Conservation (phyloP, 2,888 invertebrate genomes). For the Panorpa germanica region DNA sequence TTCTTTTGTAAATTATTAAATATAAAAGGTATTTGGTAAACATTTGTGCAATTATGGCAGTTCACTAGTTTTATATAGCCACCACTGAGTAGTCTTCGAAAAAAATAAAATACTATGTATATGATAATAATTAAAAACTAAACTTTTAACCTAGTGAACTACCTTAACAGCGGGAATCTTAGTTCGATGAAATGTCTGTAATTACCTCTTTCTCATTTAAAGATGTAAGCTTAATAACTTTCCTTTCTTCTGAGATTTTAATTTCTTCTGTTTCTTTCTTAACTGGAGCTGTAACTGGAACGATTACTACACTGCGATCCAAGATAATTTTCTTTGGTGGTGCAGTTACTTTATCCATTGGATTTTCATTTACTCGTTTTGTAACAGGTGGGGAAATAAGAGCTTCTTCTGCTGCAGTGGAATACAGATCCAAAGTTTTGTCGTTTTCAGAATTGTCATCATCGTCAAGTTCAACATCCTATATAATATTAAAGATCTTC, state of each 20-base stretch:
- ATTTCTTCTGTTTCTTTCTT: slow-evolving; percentile 3
- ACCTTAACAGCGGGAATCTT: too few relatives aligned
- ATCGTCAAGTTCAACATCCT: slow-evolving; percentile 18
- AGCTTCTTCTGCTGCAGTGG: slow-evolving; percentile 10
- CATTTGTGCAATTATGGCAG: too few relatives aligned
- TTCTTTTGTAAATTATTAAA: too few relatives aligned
- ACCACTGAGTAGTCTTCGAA: too few relatives aligned
- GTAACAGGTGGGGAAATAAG: slow-evolving; percentile 9
- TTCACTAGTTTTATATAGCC: too few relatives aligned
- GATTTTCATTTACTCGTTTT: slow-evolving; percentile 8
- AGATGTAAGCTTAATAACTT: slow-evolving; percentile 35
- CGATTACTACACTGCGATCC: slow-evolving; percentile 28
- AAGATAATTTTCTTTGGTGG: slow-evolving; percentile 40
- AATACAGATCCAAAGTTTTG: slow-evolving; percentile 11
- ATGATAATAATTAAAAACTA: too few relatives aligned
- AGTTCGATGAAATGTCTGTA: too few relatives aligned
- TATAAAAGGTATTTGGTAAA: too few relatives aligned
- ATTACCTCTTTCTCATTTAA: slow-evolving; percentile 34
- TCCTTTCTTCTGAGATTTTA: slow-evolving; percentile 23
- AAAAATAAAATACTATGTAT: too few relatives aligned
- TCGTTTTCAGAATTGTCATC: slow-evolving; percentile 11
- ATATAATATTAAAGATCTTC: slow-evolving; percentile 11
- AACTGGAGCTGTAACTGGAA: slow-evolving; percentile 1
- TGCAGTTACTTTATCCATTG: slow-evolving; percentile 15
- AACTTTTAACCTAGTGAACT: too few relatives aligned